A percentile compares a stretch with the other conserved stretches of the same genome.
These are phyloP conservation scores for Halictus rubicundus DNA, from an alignment of 1,140 invertebrate genomes.

Conservation along the genomic window DNA sequence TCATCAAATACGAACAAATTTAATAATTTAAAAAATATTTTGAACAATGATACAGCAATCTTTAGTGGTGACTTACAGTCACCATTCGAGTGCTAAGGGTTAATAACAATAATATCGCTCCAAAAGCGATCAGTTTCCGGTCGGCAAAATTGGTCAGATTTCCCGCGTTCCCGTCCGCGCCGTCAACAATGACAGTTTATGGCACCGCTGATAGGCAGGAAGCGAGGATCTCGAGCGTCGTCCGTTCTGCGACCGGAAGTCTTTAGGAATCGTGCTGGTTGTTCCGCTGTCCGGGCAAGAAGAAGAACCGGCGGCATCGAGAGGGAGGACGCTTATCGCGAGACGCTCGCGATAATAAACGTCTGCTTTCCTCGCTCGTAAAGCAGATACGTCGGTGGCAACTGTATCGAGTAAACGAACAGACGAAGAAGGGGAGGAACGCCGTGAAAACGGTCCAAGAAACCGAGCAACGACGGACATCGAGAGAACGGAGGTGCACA, in stretches of 20 bases:
- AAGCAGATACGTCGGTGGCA: constrained; percentile 48
- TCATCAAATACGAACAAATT: no score
- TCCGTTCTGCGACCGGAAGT: constrained; percentile 17
- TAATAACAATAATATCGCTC: no score
- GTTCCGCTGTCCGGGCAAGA: not conserved
- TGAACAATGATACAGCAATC: no score
- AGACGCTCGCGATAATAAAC: constrained; percentile 70
- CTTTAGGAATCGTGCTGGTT: constrained; percentile 19
- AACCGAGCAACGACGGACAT: not conserved
- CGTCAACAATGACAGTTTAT: constrained; percentile 17
- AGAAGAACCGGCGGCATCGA: constrained; percentile 19
- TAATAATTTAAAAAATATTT: no score
- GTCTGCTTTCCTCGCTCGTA: constrained; percentile 67
- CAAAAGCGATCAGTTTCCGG: not conserved
- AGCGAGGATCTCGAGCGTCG: not conserved
- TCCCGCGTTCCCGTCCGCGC: not conserved
- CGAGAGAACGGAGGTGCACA: not conserved
- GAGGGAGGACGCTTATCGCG: constrained; percentile 65
- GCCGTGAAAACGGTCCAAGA: constrained; percentile 1
- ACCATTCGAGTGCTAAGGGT: no score
- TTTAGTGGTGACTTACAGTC: no score
- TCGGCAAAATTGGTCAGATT: not conserved
- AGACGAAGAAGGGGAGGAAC: constrained; percentile 15
- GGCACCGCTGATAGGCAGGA: not conserved
- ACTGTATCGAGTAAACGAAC: constrained; percentile 34